Base-by-base conservation (phyloP, 2,888 invertebrate species). In the Papilio gigon region DNA sequence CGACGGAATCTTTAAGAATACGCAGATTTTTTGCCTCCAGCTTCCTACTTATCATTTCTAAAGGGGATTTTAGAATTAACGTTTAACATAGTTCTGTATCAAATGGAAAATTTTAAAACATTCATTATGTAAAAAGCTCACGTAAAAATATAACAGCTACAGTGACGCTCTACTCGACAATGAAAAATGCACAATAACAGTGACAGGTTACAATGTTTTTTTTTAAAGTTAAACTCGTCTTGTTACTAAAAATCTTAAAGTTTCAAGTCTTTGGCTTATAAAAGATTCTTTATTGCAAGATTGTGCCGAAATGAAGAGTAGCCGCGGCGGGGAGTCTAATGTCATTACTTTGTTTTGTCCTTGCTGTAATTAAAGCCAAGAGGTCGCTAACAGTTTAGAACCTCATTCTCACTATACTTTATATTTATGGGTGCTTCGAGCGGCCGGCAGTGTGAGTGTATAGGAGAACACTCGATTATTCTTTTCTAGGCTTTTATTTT, bases 61-160 rank as follows among this genome's bases (percentile, higher is more conserved):
- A 35, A 40, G 22, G 40, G 30, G n/a, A 25, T 42, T 42, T 30
- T 65, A 58, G 58, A 56, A 65, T 65, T 56, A 30, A 65, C 58
- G 56, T 42, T 65, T 20, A 35, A 17, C 20, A 40, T 35, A 37
- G n/a, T n/a, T 63, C 11, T 27, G 12, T 17, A 27, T 22, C 5
- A 27, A 53, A 64, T 37, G 50, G 30, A 30, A 30, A 56, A 56
- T 30, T 17, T 27, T 30, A 1, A 9, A 30, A 30, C 30, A 30
- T 56, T 27, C 12, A 37, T 30, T 30, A 17, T 53, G 14, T 17
- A 30, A 25, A 50, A 4, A n/a, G 17, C 53, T 27, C 53, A 27
- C 30, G 30, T 30, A 9, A 30, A 17, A 30, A 27, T 30, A 17
- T 17, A 56, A 56, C 30, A 56, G 53, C 53, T 17, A 56, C 30